These are phyloP conservation scores for Drosophila jambulina DNA, from an alignment of 1,140 invertebrate genomes.

Conservation along the genomic window DNA sequence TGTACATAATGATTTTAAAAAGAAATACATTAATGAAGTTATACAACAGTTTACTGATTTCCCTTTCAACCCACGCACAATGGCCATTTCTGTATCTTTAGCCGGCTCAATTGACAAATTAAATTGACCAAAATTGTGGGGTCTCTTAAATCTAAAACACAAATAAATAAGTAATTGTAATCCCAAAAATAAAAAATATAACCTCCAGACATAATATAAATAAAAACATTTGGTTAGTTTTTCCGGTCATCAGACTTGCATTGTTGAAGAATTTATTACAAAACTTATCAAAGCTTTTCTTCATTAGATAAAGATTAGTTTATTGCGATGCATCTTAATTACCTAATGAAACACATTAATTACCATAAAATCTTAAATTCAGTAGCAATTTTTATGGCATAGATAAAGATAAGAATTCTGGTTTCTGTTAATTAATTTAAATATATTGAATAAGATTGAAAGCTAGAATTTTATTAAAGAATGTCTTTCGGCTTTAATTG, in stretches of 20 bases:
- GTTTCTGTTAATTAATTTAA: no score
- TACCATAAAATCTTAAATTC: neutral
- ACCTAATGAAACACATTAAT: neutral
- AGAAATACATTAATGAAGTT: slow-evolving; percentile 12
- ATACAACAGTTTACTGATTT: slow-evolving; percentile 9
- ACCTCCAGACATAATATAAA: neutral
- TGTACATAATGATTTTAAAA: neutral
- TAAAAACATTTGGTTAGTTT: neutral
- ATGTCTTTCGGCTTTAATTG: neutral
- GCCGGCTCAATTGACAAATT: slow-evolving; percentile 19
- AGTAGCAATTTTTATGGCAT: neutral
- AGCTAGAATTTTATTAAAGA: neutral
- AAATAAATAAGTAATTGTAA: slow-evolving; percentile 15
- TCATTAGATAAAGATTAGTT: neutral
- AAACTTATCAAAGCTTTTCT: no score
- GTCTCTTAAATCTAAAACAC: neutral
- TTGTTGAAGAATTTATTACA: neutral
- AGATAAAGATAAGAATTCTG: neutral
- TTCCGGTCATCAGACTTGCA: neutral
- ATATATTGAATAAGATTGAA: neutral
- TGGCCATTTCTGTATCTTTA: slow-evolving; percentile 17
- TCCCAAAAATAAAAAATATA: neutral
- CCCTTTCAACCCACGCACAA: slow-evolving; percentile 16
- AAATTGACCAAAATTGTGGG: slow-evolving; percentile 3
- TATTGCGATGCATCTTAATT: neutral